Conservation (phyloP, 2,113 vertebrate species). For the Ceyx margarethae region DNA sequence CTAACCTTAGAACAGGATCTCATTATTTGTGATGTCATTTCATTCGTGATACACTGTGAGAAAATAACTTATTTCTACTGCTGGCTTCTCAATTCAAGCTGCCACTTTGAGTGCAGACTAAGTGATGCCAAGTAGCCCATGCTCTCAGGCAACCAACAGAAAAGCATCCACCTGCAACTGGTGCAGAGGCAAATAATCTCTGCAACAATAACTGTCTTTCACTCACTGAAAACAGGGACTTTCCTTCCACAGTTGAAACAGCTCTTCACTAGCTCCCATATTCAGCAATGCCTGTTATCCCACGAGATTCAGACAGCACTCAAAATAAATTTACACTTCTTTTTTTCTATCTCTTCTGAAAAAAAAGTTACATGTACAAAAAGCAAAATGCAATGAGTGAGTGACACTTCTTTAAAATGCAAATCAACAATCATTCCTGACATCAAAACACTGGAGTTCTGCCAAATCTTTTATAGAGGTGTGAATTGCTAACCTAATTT, state of each 20-base stretch:
- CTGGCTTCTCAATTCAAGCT: not conserved
- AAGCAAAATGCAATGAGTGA: not conserved
- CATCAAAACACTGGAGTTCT: slow-evolving; percentile 1
- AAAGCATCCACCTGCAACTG: not conserved
- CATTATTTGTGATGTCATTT: not conserved
- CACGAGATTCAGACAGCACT: not conserved
- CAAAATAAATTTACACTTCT: not conserved
- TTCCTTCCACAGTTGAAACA: not conserved
- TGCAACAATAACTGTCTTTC: not conserved
- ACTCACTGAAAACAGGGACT: not conserved
- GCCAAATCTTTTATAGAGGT: not conserved
- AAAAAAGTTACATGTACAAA: not conserved
- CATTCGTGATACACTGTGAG: not conserved
- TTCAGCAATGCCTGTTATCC: not conserved
- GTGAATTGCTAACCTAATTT: not conserved
- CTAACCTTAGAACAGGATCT: not conserved
- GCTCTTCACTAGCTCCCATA: not conserved
- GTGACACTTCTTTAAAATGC: slow-evolving; percentile 14
- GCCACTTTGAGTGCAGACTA: not conserved
- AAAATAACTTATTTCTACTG: not conserved
- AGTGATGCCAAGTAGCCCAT: not conserved
- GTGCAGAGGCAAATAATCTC: not conserved
- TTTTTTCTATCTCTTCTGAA: not conserved
- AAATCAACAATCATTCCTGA: slow-evolving; percentile 11
- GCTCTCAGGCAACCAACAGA: not conserved